Evolutionary conservation across 2,113 vertebrate species (phyloP).

Genomic region (Trematocara macrostoma): DNA sequence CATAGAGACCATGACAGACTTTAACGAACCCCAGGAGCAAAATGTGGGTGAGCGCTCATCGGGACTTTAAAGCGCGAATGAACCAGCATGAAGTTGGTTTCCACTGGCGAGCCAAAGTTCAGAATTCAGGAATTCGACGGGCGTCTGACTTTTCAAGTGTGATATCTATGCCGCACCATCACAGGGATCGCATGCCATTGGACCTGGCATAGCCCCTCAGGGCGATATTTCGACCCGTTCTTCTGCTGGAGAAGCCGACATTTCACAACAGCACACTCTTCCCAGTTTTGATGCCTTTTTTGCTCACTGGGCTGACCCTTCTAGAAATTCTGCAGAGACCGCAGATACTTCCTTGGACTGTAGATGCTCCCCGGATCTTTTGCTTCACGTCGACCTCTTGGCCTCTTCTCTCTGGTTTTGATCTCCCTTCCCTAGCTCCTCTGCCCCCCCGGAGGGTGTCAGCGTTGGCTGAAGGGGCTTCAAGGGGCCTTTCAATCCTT

Average conservation of each 20-base stretch:
- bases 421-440: conserved; percentile 56
- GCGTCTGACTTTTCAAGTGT: conserved; percentile 5
- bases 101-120: not conserved
- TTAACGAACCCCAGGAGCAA: not conserved
- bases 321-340: conserved; percentile 61
- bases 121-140: conserved; percentile 20
- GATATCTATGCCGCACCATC: conserved; percentile 16
- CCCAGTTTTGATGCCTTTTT: conserved; percentile 44
- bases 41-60: not conserved
- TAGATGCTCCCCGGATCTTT: conserved; percentile 60
- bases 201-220: conserved; percentile 31
- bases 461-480: conserved; percentile 69
- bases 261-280: conserved; percentile 34
- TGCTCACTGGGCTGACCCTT: conserved; percentile 50
- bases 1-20: not conserved
- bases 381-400: conserved; percentile 59
- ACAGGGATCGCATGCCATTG: conserved; percentile 22
- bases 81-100: not conserved
- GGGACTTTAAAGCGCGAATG: not conserved
- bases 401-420: conserved; percentile 62
- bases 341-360: conserved; percentile 62
- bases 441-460: conserved; percentile 66
- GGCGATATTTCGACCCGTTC: conserved; percentile 24
- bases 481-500: conserved; percentile 85
- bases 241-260: not conserved